Conservation (phyloP, 2,888 invertebrate genomes). For the Ceramica pisi region DNA sequence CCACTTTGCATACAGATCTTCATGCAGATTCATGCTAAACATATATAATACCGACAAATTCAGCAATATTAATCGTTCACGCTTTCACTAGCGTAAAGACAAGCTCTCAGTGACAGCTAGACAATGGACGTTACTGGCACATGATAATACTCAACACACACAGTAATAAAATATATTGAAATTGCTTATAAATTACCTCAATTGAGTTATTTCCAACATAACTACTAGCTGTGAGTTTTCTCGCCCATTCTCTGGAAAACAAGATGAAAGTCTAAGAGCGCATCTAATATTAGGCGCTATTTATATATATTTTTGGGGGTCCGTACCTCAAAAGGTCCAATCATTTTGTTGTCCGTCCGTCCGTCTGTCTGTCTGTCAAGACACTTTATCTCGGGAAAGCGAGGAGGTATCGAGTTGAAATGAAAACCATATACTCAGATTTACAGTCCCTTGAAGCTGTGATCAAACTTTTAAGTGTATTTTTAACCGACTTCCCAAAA, state of each 20-base stretch:
- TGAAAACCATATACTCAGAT: too few species aligned
- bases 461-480: too few species aligned
- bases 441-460: too few species aligned
- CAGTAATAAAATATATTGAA: not conserved
- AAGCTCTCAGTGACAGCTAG: constrained; percentile 1
- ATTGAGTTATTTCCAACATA: not conserved
- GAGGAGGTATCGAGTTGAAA: too few species aligned
- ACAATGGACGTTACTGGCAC: constrained; percentile 15
- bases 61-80: constrained; percentile 38
- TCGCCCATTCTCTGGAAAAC: not conserved
- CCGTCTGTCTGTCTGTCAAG: too few species aligned
- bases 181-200: not conserved
- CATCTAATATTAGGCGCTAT: too few species aligned
- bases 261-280: too few species aligned
- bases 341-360: too few species aligned
- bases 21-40: constrained; percentile 11
- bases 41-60: constrained; percentile 19
- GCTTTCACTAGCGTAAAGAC: constrained; percentile 36
- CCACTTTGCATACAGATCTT: constrained; percentile 15
- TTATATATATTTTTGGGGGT: too few species aligned
- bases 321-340: too few species aligned
- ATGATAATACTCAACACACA: constrained; percentile 3
- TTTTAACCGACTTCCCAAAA: too few species aligned
- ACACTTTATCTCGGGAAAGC: too few species aligned
- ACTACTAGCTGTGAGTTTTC: not conserved